Evolutionary conservation across 2,113 vertebrate species (phyloP).

Genomic region (Syrrhaptes paradoxus): DNA sequence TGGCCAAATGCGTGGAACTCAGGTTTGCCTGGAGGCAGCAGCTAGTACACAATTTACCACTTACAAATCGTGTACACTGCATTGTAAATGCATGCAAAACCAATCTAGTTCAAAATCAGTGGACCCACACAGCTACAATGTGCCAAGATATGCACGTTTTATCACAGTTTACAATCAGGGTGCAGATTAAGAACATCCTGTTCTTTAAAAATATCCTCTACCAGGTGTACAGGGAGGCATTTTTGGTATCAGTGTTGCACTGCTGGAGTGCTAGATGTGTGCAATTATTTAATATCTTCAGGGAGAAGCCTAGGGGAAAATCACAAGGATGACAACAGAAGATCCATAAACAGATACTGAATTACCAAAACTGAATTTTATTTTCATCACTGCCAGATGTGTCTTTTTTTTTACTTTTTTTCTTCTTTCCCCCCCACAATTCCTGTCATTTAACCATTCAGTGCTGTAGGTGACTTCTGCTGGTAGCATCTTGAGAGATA

Average conservation of each 20-base stretch:
- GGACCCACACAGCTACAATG: not conserved
- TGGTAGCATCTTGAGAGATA: constrained; percentile 7
- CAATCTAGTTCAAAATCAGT: not conserved
- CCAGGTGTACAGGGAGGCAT: not conserved
- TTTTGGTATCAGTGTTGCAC: not conserved
- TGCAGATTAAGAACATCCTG: not conserved
- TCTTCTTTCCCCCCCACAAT: fast-evolving
- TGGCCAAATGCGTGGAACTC: not conserved
- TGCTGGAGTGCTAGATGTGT: not conserved
- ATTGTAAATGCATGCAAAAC: not conserved
- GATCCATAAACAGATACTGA: not conserved
- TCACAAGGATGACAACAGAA: not conserved
- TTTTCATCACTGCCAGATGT: not conserved
- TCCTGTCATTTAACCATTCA: not conserved
- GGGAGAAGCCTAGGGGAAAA: not conserved
- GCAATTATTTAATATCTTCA: not conserved
- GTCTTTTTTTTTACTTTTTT: not conserved
- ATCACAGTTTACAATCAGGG: not conserved
- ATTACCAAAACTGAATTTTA: not conserved
- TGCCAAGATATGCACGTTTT: not conserved
- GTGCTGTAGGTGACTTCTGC: not conserved
- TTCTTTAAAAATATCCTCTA: not conserved
- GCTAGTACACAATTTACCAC: not conserved
- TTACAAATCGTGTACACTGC: not conserved
- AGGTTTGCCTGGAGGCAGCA: not conserved